phyloP scores from a whole-genome alignment of 2,797 vertebrate genomes.

The Nyctibius grandis region DNA sequence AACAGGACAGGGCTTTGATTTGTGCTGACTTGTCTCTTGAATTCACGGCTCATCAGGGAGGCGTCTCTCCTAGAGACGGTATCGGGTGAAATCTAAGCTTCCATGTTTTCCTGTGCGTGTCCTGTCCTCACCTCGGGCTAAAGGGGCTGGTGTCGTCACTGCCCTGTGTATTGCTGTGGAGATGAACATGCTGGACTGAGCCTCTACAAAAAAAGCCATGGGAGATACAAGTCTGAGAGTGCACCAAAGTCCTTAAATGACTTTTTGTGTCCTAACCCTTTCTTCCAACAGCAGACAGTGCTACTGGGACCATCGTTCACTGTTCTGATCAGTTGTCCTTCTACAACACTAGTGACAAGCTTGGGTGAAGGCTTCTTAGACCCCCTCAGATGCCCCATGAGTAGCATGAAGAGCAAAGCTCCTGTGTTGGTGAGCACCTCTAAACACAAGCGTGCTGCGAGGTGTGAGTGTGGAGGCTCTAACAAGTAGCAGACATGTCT shows the following conservation, averaged over 20 bases:
- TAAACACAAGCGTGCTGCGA: accelerated
- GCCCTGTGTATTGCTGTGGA: neutral
- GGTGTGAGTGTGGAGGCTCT: neutral
- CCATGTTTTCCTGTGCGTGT: accelerated
- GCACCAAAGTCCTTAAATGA: neutral
- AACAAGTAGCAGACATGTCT: too few relatives aligned
- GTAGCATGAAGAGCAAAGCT: neutral
- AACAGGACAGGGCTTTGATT: neutral
- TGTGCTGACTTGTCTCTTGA: neutral
- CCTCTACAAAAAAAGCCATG: neutral
- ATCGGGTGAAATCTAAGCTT: neutral
- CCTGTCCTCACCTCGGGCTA: neutral
- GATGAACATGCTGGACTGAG: neutral
- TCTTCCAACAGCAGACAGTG: neutral
- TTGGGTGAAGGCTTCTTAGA: neutral
- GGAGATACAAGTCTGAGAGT: neutral
- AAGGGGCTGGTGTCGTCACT: neutral
- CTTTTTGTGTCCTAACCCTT: neutral
- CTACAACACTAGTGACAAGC: accelerated
- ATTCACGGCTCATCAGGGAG: neutral
- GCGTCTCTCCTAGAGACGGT: neutral
- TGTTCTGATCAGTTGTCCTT: neutral
- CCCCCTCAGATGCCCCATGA: accelerated
- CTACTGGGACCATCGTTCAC: neutral
- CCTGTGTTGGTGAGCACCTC: neutral